Evolutionary conservation across 2,797 vertebrate genomes (phyloP).

Genomic region (Streptopelia turtur): DNA sequence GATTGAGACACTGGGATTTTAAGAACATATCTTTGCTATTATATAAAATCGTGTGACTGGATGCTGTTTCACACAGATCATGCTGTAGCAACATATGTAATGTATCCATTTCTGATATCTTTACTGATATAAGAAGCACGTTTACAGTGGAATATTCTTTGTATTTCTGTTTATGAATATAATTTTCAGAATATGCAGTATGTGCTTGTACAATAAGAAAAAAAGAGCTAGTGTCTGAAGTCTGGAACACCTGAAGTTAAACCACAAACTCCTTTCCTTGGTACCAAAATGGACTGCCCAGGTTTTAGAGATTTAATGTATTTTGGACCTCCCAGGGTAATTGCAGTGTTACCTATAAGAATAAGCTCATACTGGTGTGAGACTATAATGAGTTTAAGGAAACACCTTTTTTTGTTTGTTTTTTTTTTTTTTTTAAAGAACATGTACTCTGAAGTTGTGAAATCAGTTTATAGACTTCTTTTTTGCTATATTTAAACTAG

Average conservation of each 20-base stretch:
- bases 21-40: not conserved
- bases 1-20: not conserved
- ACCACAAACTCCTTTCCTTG: not conserved
- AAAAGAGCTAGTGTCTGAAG: not conserved
- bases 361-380: not conserved
- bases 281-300: not conserved
- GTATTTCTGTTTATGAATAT: not conserved
- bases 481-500: not conserved
- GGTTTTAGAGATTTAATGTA: not conserved
- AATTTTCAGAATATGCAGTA: not conserved
- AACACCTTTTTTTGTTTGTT: not conserved
- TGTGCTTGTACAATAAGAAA: not conserved
- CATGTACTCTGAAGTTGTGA: not conserved
- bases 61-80: not conserved
- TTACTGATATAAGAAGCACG: not conserved
- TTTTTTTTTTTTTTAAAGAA: not conserved
- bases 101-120: not conserved
- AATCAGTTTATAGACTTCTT: not conserved
- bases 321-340: not conserved
- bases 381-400: not conserved
- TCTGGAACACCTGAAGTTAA: not conserved
- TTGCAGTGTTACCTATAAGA: not conserved
- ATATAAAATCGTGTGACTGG: fast-evolving
- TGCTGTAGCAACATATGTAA: not conserved
- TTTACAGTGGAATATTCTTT: not conserved